Base-by-base conservation (phyloP, 2,113 vertebrate species). In the Ia io region DNA sequence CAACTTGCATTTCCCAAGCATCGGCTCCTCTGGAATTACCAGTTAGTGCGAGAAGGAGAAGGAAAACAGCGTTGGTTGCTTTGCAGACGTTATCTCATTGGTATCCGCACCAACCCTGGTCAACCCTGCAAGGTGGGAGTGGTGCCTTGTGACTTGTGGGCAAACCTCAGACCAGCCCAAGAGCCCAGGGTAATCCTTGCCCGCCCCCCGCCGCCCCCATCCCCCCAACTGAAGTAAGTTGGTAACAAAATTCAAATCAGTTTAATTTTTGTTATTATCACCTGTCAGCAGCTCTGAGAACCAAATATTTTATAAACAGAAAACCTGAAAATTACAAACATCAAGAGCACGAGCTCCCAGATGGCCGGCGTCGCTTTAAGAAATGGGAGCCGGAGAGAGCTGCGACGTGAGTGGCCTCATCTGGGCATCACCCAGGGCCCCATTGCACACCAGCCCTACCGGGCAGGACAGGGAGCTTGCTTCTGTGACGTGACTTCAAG, bases 201-300 rank as follows among this genome's bases (percentile, higher is more conserved):
- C n/a, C n/a, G n/a, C n/a, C n/a, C n/a, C n/a, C n/a, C n/a, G n/a
- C n/a, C n/a, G n/a, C 22, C 2, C 51, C 47, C 77, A 74, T 2
- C 61, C 59, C 4, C 63, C 5, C 0, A 56, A 40, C 53, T 13
- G 16, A 4, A 87, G 42, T 35, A 61, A 85, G 35, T 17, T 32
- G 84, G 40, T 65, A 86, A 91, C 56, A n/a, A 61, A 53, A 59
- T 77, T 95, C 79, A n/a, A 47, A 65, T 67, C 56, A 22, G 74
- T 56, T 84, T 79, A 35, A 18, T 49, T 86, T 94, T 82, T 91
- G 69, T 88, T 76, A 70, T 63, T 40, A 88, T 59, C 85, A 65
- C 61, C 67, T 78, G 85, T 56, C 23, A 47, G 77, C 61, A 51
- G 82, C 82, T 92, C 73, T 69, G 91, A 94, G 95, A 92, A 96